Evolutionary conservation across 2,888 invertebrate species (phyloP).

Genomic region (Laothoe populi): DNA sequence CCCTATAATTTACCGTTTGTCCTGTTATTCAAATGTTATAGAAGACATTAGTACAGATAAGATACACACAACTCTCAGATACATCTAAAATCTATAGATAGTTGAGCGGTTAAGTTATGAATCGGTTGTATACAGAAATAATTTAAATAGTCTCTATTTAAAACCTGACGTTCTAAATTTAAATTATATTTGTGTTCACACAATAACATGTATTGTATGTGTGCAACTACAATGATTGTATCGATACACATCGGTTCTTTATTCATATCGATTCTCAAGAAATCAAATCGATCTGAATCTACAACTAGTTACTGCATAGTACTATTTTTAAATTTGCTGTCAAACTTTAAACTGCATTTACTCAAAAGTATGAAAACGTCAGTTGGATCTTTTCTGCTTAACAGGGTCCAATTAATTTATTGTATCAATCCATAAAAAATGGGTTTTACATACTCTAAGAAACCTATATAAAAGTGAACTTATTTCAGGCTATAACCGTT

Average conservation of each 20-base stretch:
- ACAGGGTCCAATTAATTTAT: too few species aligned
- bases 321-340: too few species aligned
- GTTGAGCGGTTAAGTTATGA: slow-evolving; percentile 21
- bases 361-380: too few species aligned
- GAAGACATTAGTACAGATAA: slow-evolving; percentile 8
- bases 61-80: slow-evolving; percentile 18
- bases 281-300: neutral
- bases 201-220: neutral
- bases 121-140: slow-evolving; percentile 18
- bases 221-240: too few species aligned
- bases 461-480: too few species aligned
- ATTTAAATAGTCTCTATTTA: slow-evolving; percentile 1
- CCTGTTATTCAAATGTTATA: neutral
- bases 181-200: neutral
- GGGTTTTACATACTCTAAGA: too few species aligned
- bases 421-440: too few species aligned
- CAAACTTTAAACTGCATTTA: too few species aligned
- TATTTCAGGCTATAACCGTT: neutral
- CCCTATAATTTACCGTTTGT: neutral
- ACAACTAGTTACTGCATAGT: too few species aligned
- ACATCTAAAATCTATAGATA: slow-evolving; percentile 19
- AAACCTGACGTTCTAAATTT: slow-evolving; percentile 4
- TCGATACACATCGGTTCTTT: neutral
- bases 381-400: too few species aligned
- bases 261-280: too few species aligned